Conservation (phyloP, 1,140 invertebrate genomes). For the Lethrus apterus region DNA sequence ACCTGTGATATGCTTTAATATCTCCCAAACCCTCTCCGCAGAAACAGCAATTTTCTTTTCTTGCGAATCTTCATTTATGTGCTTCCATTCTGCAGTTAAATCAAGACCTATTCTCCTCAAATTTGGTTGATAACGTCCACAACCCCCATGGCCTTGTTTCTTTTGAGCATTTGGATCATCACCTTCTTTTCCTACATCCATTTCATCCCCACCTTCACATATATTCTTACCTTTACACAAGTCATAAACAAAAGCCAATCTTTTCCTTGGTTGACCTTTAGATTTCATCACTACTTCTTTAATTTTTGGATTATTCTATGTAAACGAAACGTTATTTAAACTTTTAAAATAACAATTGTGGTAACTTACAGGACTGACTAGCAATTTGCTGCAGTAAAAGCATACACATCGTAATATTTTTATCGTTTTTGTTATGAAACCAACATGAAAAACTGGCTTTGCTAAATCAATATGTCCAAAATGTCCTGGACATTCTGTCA, state of each 20-base stretch:
- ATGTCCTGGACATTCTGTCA: constrained; percentile 98
- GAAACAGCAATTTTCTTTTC: constrained; percentile 90
- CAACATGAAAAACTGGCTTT: constrained; percentile 98
- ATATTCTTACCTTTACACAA: constrained; percentile 97
- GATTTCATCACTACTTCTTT: constrained; percentile 96
- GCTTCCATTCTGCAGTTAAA: constrained; percentile 94
- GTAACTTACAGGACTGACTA: constrained; percentile 82
- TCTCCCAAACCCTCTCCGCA: constrained; percentile 93
- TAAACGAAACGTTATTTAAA: too few relatives aligned
- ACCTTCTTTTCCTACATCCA: constrained; percentile 78
- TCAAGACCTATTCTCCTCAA: constrained; percentile 85
- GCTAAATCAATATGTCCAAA: constrained; percentile 99
- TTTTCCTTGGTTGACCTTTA: constrained; percentile 92
- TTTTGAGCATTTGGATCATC: constrained; percentile 46
- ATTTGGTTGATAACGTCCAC: constrained; percentile 94
- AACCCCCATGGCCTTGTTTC: constrained; percentile 87
- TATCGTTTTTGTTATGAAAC: constrained; percentile 95
- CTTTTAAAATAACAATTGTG: background rate
- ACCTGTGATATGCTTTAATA: constrained; percentile 89
- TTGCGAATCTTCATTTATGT: constrained; percentile 96
- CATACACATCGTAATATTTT: constrained; percentile 96
- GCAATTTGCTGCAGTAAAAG: constrained; percentile 94
- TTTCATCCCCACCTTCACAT: constrained; percentile 97
- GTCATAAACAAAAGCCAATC: constrained; percentile 94
- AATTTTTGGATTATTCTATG: constrained; percentile 88